These are phyloP conservation scores for Calonectris borealis DNA, from an alignment of 2,113 vertebrate species.

Conservation along the genomic window DNA sequence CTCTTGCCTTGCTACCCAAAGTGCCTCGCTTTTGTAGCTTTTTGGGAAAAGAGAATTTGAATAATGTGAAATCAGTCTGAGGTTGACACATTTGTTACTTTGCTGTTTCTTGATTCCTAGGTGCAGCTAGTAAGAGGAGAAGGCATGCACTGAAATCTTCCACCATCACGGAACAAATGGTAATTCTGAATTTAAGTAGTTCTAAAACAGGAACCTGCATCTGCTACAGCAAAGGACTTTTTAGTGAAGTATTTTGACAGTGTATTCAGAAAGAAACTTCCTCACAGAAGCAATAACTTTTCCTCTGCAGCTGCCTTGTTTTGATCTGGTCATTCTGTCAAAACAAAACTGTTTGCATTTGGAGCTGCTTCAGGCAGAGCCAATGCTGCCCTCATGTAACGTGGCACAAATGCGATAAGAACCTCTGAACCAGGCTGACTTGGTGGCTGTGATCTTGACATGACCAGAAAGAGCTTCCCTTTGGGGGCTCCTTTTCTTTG, in stretches of 20 bases:
- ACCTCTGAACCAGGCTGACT: neutral
- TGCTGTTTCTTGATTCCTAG: constrained; percentile 34
- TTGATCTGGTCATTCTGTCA: neutral
- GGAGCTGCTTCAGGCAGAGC: neutral
- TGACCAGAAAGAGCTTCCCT: neutral
- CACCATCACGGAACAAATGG: constrained; percentile 7
- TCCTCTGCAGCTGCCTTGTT: neutral
- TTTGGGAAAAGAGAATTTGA: neutral
- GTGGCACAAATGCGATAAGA: fast-evolving
- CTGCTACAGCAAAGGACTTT: neutral
- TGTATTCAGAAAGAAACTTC: neutral
- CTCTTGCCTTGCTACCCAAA: neutral
- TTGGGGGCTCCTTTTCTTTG: neutral
- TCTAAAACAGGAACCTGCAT: neutral
- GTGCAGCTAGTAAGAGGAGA: constrained; percentile 8
- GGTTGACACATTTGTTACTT: neutral
- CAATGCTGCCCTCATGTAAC: fast-evolving
- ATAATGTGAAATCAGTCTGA: neutral
- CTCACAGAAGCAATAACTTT: neutral
- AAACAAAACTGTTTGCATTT: neutral
- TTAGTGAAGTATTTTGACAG: neutral
- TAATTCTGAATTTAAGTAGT: constrained; percentile 5
- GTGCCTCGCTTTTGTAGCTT: neutral
- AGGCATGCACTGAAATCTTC: neutral
- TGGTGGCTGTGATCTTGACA: neutral